Base-by-base conservation (phyloP, 2,113 vertebrate genomes). In the Desmodus rotundus region DNA sequence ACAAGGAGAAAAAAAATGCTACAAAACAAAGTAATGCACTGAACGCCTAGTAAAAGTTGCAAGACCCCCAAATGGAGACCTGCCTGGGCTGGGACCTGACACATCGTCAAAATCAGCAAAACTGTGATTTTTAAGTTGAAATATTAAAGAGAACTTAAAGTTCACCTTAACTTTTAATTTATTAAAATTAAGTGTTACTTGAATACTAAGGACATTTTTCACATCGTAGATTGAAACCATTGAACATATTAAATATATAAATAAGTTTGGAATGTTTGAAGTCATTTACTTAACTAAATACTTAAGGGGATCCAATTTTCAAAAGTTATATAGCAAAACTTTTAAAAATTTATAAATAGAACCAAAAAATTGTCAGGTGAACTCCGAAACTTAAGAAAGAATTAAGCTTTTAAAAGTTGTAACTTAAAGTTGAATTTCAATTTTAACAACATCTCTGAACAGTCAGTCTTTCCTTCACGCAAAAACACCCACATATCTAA, bases 401-500 rank as follows among this genome's bases (percentile, higher is more conserved):
- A 54, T 63, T 52, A 4, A 26, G 36, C 14, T 38, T 89, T 67
- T 70, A 41, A 63, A 58, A 80, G 41, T 47, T 74, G 17, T 77
- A 63, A 94, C n/a, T 65, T 85, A 65, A 56, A 63, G 7, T 24
- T 65, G 26, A 93, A 56, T 65, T 94, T 74, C 73, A 43, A 50
- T 70, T 80, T 89, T 86, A 87, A 89, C 50, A 91, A 93, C 45
- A n/a, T 68, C 47, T 83, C 68, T 70, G 56, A 91, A 81, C 22
- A 78, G 52, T 41, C 22, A 78, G 52, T 41, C 28, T 89, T 92
- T 85, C 74, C 22, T 68, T 83, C 54, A 73, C 22, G 36, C 26
- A 70, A 50, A 93, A 38, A 93, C 41, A 81, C 13, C 14, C 15
- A 61, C 15, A 9, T 17, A 67, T 22, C 72, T 70, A 38, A 78